Evolutionary conservation across 2,113 vertebrate species (phyloP).

Genomic region (Ceuthmochares aereus): DNA sequence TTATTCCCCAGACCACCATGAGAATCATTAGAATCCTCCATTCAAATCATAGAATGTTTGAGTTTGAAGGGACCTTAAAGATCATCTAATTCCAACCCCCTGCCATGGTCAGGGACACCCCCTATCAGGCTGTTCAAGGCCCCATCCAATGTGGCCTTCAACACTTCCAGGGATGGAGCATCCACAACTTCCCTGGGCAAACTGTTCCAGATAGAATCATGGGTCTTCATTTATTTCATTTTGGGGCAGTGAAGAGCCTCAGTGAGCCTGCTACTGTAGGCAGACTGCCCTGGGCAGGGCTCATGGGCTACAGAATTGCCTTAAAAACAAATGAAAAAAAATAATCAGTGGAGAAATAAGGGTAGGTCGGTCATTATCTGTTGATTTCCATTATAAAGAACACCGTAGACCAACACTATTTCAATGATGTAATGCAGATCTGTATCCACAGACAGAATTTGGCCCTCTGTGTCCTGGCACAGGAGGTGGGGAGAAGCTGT

Average conservation of each 20-base stretch:
- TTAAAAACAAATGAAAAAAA: not conserved
- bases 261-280: not conserved
- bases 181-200: no score
- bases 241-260: not conserved
- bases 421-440: not conserved
- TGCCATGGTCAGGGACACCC: no score
- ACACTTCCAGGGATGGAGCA: no score
- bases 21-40: no score
- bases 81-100: no score
- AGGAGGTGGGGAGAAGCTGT: not conserved
- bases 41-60: not conserved
- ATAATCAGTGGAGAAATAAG: not conserved
- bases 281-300: not conserved
- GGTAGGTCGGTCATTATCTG: not conserved
- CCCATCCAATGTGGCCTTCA: no score
- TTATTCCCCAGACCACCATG: not conserved
- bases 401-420: not conserved
- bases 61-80: no score
- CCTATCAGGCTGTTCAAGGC: no score
- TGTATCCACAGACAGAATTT: not conserved
- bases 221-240: not conserved
- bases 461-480: not conserved
- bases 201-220: no score
- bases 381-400: constrained; percentile 47
- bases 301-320: not conserved